phyloP scores from a whole-genome alignment of 2,888 invertebrate species.

The Cyaniris semiargus region DNA sequence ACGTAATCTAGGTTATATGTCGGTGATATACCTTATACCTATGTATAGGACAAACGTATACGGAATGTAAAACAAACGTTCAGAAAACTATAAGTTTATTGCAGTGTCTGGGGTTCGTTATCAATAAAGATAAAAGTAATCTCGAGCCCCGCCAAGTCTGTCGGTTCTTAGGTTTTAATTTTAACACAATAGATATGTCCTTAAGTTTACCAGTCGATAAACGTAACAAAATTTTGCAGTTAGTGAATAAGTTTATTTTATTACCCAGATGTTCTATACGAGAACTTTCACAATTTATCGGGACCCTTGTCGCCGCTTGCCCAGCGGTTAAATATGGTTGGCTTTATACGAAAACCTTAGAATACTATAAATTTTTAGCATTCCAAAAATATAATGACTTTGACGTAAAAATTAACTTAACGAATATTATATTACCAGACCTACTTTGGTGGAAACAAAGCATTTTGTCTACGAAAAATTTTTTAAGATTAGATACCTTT shows the following conservation, averaged over 20 bases:
- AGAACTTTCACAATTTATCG: slow-evolving; percentile 39
- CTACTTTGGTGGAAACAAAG: slow-evolving; percentile 32
- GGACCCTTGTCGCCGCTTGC: slow-evolving; percentile 40
- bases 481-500: neutral
- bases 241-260: slow-evolving; percentile 26
- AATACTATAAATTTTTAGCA: slow-evolving; percentile 36
- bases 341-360: slow-evolving; percentile 39
- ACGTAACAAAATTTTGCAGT: slow-evolving; percentile 19
- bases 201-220: slow-evolving; percentile 35
- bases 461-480: slow-evolving; percentile 11
- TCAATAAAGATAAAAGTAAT: slow-evolving; percentile 36
- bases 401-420: slow-evolving; percentile 32
- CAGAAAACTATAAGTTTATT: slow-evolving; percentile 30
- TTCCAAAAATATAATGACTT: slow-evolving; percentile 24
- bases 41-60: slow-evolving; percentile 34
- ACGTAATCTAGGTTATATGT: slow-evolving; percentile 33
- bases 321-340: slow-evolving; percentile 40
- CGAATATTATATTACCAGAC: slow-evolving; percentile 29
- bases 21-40: slow-evolving; percentile 37
- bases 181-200: neutral
- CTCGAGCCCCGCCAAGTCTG: slow-evolving; percentile 31
- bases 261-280: slow-evolving; percentile 35
- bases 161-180: slow-evolving; percentile 35
- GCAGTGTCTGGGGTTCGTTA: slow-evolving; percentile 34
- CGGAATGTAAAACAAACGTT: slow-evolving; percentile 26